These are phyloP conservation scores for Liasis olivaceus DNA, from an alignment of 2,797 vertebrate species.

Conservation along the genomic window DNA sequence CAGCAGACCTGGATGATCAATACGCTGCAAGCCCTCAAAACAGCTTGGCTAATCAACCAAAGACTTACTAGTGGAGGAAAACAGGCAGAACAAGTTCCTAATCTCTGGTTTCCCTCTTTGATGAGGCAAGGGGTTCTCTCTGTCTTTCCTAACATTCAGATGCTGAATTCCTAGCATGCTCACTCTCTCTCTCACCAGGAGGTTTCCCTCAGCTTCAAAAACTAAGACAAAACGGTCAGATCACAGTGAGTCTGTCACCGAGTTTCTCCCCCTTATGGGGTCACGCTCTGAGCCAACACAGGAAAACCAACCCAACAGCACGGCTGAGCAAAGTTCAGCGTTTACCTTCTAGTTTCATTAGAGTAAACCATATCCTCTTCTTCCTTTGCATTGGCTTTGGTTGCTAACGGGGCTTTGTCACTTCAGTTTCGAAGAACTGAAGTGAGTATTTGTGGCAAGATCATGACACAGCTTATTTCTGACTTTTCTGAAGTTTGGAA, in stretches of 20 bases:
- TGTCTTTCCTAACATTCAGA: not conserved
- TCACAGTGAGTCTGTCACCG: not conserved
- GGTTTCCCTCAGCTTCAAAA: slow-evolving; percentile 10
- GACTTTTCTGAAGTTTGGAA: not conserved
- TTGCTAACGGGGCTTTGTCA: not conserved
- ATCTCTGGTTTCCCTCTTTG: not conserved
- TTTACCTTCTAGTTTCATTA: slow-evolving; percentile 14
- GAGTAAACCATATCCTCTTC: slow-evolving; percentile 48
- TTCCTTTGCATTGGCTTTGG: slow-evolving; percentile 29
- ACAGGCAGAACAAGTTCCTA: not conserved
- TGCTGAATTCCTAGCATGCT: fast-evolving
- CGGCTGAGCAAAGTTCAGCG: slow-evolving; percentile 29
- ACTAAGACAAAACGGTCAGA: not conserved
- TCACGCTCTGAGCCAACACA: not conserved
- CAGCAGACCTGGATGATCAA: not conserved
- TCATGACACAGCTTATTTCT: not conserved
- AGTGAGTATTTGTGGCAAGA: not conserved
- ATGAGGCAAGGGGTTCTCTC: not conserved
- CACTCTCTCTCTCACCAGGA: not conserved
- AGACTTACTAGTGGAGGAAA: not conserved
- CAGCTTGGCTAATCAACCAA: not conserved
- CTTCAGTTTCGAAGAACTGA: not conserved
- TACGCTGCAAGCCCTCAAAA: not conserved
- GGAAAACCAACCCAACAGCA: slow-evolving; percentile 40
- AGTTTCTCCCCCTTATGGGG: slow-evolving; percentile 6